phyloP scores from a whole-genome alignment of 2,113 vertebrate species.

The Entelurus aequoreus region DNA sequence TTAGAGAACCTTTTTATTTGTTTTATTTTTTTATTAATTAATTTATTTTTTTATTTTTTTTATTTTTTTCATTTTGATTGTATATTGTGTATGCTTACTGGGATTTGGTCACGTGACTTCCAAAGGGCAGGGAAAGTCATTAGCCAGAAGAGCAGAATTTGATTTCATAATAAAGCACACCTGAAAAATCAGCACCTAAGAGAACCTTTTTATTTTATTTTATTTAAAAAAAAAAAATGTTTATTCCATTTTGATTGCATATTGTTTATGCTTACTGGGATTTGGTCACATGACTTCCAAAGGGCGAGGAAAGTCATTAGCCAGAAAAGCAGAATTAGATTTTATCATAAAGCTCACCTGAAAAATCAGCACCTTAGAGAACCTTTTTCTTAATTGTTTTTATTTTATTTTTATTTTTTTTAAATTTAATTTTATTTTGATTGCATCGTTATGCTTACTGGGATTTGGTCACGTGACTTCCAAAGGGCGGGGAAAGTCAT shows the following conservation, averaged over 20 bases:
- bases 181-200: background rate
- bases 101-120: constrained; percentile 25
- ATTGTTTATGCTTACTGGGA: constrained; percentile 1
- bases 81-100: background rate
- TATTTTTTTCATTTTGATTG: constrained; percentile 11
- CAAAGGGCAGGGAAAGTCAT: constrained; percentile 39
- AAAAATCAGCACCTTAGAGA: background rate
- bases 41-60: too few relatives aligned
- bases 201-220: too few relatives aligned
- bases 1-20: too few relatives aligned
- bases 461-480: constrained; percentile 25
- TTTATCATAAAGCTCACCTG: constrained; percentile 23
- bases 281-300: constrained; percentile 27
- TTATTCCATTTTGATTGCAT: constrained; percentile 8
- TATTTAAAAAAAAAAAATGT: too few relatives aligned
- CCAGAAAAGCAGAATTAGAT: constrained; percentile 20
- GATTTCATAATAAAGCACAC: constrained; percentile 26
- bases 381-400: too few relatives aligned
- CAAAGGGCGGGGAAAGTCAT: too few relatives aligned
- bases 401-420: too few relatives aligned
- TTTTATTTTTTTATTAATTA: too few relatives aligned
- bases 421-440: constrained; percentile 13
- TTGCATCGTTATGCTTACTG: too few relatives aligned
- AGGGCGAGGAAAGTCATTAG: constrained; percentile 47
- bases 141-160: constrained; percentile 31